Conservation (phyloP, 2,888 invertebrate genomes). For the Ophion ellenae region DNA sequence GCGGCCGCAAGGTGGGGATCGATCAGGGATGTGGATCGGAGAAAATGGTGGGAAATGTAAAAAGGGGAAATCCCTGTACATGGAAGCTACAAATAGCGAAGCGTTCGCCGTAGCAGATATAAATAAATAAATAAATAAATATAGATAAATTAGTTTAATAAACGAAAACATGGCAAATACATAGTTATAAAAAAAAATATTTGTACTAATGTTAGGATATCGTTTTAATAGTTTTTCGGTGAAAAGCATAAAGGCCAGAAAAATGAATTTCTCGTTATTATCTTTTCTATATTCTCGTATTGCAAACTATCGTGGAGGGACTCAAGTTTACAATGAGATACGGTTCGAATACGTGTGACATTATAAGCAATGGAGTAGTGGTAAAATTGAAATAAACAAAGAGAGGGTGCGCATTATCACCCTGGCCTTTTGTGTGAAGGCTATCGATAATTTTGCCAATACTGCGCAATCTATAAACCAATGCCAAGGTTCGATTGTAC, state of each 20-base stretch:
- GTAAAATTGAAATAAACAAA: slow-evolving; percentile 71
- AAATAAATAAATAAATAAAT: too few species aligned
- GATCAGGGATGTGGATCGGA: too few species aligned
- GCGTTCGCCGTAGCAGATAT: too few species aligned
- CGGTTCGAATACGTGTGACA: slow-evolving; percentile 29
- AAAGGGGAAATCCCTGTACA: too few species aligned
- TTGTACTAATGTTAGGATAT: not conserved
- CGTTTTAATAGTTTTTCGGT: too few species aligned
- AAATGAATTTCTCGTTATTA: slow-evolving; percentile 20
- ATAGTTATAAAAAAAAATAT: not conserved
- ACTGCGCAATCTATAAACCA: slow-evolving; percentile 2
- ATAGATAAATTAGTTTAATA: not conserved
- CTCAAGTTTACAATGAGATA: slow-evolving; percentile 16
- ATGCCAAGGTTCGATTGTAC: not conserved
- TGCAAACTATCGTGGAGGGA: slow-evolving; percentile 1
- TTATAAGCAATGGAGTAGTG: slow-evolving; percentile 34
- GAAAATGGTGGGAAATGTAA: too few species aligned
- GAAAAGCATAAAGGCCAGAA: not conserved
- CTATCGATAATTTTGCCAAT: slow-evolving; percentile 60
- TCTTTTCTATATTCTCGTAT: not conserved
- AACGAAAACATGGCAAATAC: too few species aligned
- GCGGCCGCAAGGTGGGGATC: too few species aligned
- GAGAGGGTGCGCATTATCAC: slow-evolving; percentile 61
- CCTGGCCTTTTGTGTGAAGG: slow-evolving; percentile 63
- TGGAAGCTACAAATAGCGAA: too few species aligned